Conservation (phyloP, 2,113 vertebrate genomes). For the Cyphomyrus plagiostoma region DNA sequence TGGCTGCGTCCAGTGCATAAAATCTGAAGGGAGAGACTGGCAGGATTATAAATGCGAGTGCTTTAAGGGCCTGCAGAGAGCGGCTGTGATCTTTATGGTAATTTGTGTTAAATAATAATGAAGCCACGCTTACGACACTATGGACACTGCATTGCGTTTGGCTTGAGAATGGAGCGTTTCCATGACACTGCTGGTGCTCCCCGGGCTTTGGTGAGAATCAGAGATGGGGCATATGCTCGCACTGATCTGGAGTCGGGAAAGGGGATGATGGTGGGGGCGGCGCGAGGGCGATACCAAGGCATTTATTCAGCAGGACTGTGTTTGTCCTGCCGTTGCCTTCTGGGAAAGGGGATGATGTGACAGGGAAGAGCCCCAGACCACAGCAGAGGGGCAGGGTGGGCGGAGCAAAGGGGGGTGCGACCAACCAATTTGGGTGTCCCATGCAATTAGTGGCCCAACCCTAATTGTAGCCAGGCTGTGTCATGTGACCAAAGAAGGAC, state of each 20-base stretch:
- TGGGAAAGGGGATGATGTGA: slow-evolving; percentile 55
- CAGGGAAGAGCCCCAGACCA: slow-evolving; percentile 38
- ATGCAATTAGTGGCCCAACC: slow-evolving; percentile 34
- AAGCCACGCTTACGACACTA: not conserved
- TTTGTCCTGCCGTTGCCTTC: slow-evolving; percentile 52
- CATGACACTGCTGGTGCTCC: not conserved
- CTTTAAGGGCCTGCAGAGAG: not conserved
- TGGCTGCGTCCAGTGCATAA: not conserved
- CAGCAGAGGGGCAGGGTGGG: slow-evolving; percentile 57
- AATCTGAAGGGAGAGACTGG: not conserved
- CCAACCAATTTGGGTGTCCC: not conserved
- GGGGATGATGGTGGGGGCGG: slow-evolving; percentile 38
- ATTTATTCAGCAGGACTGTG: slow-evolving; percentile 60
- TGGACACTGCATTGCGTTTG: not conserved
- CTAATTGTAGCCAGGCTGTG: not conserved
- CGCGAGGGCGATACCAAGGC: slow-evolving; percentile 31
- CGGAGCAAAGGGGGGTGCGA: slow-evolving; percentile 16
- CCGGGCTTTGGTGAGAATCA: not conserved
- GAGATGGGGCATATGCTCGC: slow-evolving; percentile 2
- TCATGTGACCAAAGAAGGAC: not conserved
- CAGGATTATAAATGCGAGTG: not conserved
- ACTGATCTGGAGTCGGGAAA: slow-evolving; percentile 49
- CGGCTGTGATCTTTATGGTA: not conserved
- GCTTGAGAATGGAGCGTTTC: not conserved
- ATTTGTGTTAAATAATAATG: not conserved